A percentile compares a stretch with the other conserved stretches of the same genome.
phyloP scores from a whole-genome alignment of 2,113 vertebrate species.

The Ancistrus triradiatus region DNA sequence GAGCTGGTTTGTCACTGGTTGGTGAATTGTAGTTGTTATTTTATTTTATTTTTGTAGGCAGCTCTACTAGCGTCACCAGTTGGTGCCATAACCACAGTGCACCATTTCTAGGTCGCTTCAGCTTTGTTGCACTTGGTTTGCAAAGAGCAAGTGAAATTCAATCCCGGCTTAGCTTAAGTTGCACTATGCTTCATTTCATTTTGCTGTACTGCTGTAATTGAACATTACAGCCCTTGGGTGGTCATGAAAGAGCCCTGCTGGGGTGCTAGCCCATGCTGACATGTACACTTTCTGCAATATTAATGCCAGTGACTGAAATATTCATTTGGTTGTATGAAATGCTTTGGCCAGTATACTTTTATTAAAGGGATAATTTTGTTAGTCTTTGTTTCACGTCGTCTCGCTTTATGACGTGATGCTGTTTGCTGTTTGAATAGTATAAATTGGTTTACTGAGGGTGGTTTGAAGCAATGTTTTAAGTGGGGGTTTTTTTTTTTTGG shows the following conservation, averaged over 20 bases:
- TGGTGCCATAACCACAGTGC: neutral
- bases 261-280: neutral
- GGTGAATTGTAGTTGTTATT: too few relatives aligned
- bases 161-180: neutral
- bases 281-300: constrained; percentile 27
- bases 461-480: neutral
- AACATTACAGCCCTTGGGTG: neutral
- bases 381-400: too few relatives aligned
- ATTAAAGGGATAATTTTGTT: too few relatives aligned
- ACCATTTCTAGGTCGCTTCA: neutral
- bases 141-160: neutral
- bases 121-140: neutral
- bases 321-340: constrained; percentile 19
- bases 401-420: too few relatives aligned
- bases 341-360: too few relatives aligned
- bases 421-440: too few relatives aligned
- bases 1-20: too few relatives aligned
- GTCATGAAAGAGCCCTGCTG: neutral
- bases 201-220: neutral
- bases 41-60: too few relatives aligned
- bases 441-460: too few relatives aligned
- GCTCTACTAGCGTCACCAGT: neutral
- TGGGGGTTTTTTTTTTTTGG: neutral
- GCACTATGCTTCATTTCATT: neutral
- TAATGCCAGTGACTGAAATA: constrained; percentile 32